Conservation (phyloP, 2,113 vertebrate genomes). For the Semnopithecus entellus region DNA sequence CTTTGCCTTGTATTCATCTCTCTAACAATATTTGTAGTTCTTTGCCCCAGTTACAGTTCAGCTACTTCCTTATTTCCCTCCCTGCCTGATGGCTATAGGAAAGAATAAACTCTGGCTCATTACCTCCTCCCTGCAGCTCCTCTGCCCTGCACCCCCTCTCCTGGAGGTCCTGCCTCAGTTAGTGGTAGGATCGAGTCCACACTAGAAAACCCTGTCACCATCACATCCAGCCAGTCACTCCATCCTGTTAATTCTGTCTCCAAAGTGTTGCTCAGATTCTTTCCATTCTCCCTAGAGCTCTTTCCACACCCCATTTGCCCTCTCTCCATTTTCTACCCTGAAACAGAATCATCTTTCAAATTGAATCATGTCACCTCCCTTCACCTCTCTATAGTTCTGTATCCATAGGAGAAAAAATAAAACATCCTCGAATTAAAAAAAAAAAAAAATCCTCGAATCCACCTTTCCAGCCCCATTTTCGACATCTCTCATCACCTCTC, state of each 20-base stretch:
- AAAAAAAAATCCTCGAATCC: not conserved
- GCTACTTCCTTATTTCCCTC: slow-evolving; percentile 13
- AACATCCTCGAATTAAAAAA: not conserved
- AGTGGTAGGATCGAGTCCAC: not conserved
- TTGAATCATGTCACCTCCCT: not conserved
- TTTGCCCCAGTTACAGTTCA: not conserved
- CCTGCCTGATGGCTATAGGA: not conserved
- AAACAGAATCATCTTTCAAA: slow-evolving; percentile 17
- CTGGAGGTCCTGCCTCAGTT: not conserved
- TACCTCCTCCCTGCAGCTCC: not conserved
- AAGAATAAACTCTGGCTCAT: not conserved
- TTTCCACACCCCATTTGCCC: not conserved
- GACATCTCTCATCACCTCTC: not conserved
- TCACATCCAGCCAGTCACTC: not conserved
- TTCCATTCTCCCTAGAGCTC: not conserved
- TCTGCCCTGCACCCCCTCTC: not conserved
- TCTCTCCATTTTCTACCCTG: not conserved
- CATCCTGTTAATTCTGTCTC: not conserved
- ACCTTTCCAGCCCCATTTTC: not conserved
- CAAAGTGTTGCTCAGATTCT: not conserved
- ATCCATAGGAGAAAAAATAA: not conserved
- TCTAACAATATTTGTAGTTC: not conserved
- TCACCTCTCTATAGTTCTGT: not conserved
- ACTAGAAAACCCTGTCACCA: not conserved
- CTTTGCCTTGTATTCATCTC: not conserved